These are phyloP conservation scores for Todiramphus saurophagus DNA, from an alignment of 2,113 vertebrate genomes.

Conservation along the genomic window DNA sequence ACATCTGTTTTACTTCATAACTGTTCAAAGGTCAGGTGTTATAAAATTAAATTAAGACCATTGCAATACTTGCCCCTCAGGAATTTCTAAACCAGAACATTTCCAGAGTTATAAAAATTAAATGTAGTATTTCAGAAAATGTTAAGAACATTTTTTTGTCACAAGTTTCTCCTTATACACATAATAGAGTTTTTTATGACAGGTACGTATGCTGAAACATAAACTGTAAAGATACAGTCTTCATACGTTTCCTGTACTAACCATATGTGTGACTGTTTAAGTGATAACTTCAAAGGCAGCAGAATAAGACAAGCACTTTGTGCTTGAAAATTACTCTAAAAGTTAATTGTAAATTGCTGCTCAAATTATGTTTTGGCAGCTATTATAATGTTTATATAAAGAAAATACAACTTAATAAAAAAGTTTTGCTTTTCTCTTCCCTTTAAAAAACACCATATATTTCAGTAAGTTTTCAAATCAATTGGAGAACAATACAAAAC, in stretches of 20 bases:
- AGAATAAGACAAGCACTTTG: background rate
- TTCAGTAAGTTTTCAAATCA: background rate
- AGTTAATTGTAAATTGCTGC: background rate
- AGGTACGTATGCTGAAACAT: conserved; percentile 8
- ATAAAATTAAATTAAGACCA: background rate
- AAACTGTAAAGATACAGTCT: background rate
- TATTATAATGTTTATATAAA: background rate
- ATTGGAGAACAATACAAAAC: background rate
- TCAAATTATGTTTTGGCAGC: background rate
- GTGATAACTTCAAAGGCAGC: background rate
- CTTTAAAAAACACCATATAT: background rate
- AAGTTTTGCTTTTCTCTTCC: background rate
- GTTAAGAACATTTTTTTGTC: background rate
- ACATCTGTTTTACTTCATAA: conserved; percentile 56
- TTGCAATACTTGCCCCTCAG: background rate
- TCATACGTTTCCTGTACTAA: background rate
- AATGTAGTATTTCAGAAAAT: conserved; percentile 39
- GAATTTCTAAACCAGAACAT: conserved; percentile 51
- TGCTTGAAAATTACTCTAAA: background rate
- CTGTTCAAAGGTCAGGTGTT: conserved; percentile 14
- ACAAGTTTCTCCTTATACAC: background rate
- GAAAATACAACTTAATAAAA: background rate
- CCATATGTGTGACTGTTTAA: background rate
- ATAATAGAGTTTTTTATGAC: background rate
- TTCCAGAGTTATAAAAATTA: conserved; percentile 46